phyloP scores from a whole-genome alignment of 1,140 invertebrate genomes.

The Drosophila ambigua region DNA sequence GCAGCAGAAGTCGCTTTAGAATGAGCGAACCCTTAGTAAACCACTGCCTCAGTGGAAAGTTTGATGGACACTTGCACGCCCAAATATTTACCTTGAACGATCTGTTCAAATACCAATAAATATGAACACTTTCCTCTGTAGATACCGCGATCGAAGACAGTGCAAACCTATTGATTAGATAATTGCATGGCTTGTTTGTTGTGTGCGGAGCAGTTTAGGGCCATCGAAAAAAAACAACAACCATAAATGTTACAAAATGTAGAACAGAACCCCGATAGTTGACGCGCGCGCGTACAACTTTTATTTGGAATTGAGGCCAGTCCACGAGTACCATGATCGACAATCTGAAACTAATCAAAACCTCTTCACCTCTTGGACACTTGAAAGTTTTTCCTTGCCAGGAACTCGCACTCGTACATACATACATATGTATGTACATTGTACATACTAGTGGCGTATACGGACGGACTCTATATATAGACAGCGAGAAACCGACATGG shows the following conservation, averaged over 20 bases:
- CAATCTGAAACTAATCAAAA: conserved; percentile 63
- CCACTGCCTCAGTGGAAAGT: neutral
- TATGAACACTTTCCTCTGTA: conserved; percentile 64
- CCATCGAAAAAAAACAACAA: neutral
- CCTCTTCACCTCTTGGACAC: conserved; percentile 60
- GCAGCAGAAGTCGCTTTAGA: neutral
- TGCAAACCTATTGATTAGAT: conserved; percentile 79
- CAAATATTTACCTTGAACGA: conserved; percentile 49
- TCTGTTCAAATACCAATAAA: conserved; percentile 29
- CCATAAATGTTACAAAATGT: conserved; percentile 26
- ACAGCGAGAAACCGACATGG: conserved; percentile 44
- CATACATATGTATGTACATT: conserved; percentile 6
- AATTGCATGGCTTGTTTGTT: conserved; percentile 52
- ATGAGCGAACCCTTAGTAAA: neutral
- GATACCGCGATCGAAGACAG: conserved; percentile 66
- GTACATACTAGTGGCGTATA: neutral
- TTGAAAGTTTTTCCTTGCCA: conserved; percentile 52
- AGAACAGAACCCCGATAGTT: conserved; percentile 32
- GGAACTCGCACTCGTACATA: conserved; percentile 4
- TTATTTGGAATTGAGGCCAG: conserved; percentile 60
- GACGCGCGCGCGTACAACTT: conserved; percentile 1
- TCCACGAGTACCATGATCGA: conserved; percentile 2
- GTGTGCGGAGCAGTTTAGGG: neutral
- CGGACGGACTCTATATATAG: conserved; percentile 63
- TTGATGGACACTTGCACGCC: conserved; percentile 37